Evolutionary conservation across 2,113 vertebrate genomes (phyloP).

Genomic region (Silurus glanis): DNA sequence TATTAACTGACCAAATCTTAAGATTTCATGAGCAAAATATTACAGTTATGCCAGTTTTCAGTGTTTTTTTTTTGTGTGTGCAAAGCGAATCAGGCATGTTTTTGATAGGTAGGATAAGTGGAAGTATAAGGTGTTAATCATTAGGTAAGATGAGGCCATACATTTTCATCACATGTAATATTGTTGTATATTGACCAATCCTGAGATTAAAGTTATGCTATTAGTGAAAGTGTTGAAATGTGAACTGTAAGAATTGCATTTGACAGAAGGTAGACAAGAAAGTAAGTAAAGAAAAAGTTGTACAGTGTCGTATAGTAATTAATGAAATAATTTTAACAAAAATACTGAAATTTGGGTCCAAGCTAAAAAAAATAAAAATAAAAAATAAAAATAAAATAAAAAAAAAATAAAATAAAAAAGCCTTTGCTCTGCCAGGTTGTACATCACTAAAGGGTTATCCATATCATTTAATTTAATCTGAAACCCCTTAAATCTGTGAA

Average conservation of each 20-base stretch:
- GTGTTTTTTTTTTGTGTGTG: no score
- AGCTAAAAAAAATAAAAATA: neutral
- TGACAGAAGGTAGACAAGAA: neutral
- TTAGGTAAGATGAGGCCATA: neutral
- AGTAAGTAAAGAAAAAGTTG: neutral
- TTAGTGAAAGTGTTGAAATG: constrained; percentile 6
- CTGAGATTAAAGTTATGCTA: neutral
- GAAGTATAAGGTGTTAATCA: neutral
- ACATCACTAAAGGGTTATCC: neutral
- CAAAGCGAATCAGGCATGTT: neutral
- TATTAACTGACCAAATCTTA: constrained; percentile 50
- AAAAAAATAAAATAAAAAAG: neutral
- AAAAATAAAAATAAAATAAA: no score
- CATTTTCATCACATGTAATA: neutral
- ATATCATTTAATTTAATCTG: neutral
- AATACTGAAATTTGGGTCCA: constrained; percentile 32
- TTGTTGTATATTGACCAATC: constrained; percentile 1
- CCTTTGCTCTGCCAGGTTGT: neutral
- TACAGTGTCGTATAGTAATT: neutral
- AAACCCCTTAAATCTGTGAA: neutral
- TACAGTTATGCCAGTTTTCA: no score
- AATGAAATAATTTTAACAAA: neutral
- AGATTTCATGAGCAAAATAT: neutral
- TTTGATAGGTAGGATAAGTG: neutral
- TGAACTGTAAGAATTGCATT: constrained; percentile 42